Conservation (phyloP, 2,797 vertebrate species). For the Nothura maculosa region DNA sequence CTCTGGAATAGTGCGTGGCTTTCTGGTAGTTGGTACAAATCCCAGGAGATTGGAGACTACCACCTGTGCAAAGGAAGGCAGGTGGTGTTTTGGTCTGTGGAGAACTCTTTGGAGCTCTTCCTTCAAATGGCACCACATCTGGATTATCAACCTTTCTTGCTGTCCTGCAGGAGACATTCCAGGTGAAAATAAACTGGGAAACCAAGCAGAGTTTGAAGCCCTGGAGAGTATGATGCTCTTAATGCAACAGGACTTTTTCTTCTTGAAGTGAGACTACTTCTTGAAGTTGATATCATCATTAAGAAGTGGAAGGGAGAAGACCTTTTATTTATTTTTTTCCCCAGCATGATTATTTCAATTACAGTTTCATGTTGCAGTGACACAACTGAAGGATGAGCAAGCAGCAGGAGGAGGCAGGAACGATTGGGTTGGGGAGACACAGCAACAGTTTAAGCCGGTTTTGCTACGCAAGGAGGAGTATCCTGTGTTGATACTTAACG, state of each 20-base stretch:
- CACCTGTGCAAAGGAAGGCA: not conserved
- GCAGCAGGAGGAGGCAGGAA: not conserved
- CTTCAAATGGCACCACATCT: not conserved
- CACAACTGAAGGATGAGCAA: fast-evolving
- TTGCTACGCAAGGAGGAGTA: not conserved
- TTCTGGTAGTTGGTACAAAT: not conserved
- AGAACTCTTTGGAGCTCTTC: not conserved
- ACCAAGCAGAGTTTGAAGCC: not conserved
- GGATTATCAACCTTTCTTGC: not conserved
- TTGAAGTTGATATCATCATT: not conserved
- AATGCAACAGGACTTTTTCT: not conserved
- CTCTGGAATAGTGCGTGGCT: too few species aligned
- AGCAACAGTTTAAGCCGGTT: not conserved
- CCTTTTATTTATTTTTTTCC: not conserved
- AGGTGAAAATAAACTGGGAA: fast-evolving
- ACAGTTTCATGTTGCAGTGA: not conserved
- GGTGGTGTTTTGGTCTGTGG: not conserved
- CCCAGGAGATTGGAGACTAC: not conserved
- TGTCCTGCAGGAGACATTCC: not conserved
- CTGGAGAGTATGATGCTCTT: not conserved
- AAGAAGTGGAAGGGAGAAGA: not conserved
- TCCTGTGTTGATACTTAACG: not conserved
- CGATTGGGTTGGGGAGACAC: not conserved
- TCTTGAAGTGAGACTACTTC: too few species aligned
- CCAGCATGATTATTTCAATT: not conserved